Evolutionary conservation across 2,888 invertebrate species (phyloP).

Genomic region (Epirrita christyi): DNA sequence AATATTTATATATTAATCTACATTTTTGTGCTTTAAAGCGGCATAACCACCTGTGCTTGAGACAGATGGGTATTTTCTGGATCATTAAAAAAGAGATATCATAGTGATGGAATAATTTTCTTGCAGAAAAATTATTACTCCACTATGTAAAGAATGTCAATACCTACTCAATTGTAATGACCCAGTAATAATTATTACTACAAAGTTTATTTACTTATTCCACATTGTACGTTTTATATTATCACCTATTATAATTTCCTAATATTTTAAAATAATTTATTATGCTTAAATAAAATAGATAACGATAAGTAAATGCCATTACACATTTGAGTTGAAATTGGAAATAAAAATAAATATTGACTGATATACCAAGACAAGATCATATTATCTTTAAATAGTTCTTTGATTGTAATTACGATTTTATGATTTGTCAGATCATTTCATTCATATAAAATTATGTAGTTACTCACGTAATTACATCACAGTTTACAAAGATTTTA

Average conservation of each 20-base stretch:
- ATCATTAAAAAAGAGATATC: slow-evolving; percentile 28
- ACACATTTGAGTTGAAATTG: too few species aligned
- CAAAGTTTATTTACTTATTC: slow-evolving; percentile 6
- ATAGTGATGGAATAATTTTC: neutral
- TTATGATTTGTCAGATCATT: too few species aligned
- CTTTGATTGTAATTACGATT: too few species aligned
- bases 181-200: slow-evolving; percentile 21
- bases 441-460: too few species aligned
- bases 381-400: too few species aligned
- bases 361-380: too few species aligned
- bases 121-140: slow-evolving; percentile 3
- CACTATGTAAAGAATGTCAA: neutral
- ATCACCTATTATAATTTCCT: slow-evolving; percentile 1
- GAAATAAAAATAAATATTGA: too few species aligned
- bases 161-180: slow-evolving; percentile 23
- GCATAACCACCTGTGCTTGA: slow-evolving; percentile 25
- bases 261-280: neutral
- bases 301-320: neutral
- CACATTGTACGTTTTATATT: slow-evolving; percentile 24
- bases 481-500: too few species aligned
- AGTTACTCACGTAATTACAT: too few species aligned
- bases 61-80: slow-evolving; percentile 16
- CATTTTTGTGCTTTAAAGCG: slow-evolving; percentile 40
- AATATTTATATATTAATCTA: slow-evolving; percentile 23
- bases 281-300: neutral